phyloP scores from a whole-genome alignment of 2,797 vertebrate species.

The Mallotus villosus region DNA sequence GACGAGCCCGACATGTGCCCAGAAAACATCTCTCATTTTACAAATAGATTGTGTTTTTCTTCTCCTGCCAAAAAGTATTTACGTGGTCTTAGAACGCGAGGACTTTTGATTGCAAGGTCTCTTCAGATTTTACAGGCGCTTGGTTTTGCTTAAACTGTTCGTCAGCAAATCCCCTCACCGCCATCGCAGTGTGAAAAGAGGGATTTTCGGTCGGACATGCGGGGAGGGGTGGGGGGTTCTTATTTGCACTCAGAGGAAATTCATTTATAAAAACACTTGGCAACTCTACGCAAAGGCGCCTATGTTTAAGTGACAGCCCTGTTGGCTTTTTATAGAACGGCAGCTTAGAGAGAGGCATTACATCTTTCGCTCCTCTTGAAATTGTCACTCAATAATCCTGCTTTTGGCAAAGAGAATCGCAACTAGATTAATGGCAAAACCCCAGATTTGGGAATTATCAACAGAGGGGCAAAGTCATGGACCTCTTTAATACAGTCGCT shows the following conservation, averaged over 20 bases:
- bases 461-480: slow-evolving; percentile 18
- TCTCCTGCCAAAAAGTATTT: background rate
- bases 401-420: slow-evolving; percentile 56
- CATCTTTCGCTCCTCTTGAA: slow-evolving; percentile 74
- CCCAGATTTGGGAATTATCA: slow-evolving; percentile 41
- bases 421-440: slow-evolving; percentile 52
- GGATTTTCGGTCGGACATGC: slow-evolving; percentile 25
- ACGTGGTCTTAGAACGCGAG: background rate
- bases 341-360: slow-evolving; percentile 55
- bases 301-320: slow-evolving; percentile 49
- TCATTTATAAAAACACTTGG: slow-evolving; percentile 61
- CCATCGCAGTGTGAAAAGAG: slow-evolving; percentile 23
- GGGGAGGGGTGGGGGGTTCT: slow-evolving; percentile 25
- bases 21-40: background rate
- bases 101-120: background rate
- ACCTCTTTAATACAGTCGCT: slow-evolving; percentile 9
- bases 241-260: slow-evolving; percentile 53
- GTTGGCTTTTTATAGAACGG: slow-evolving; percentile 64
- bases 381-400: slow-evolving; percentile 76
- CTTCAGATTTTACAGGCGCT: background rate
- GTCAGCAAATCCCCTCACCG: slow-evolving; percentile 19
- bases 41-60: background rate
- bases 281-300: slow-evolving; percentile 46
- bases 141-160: slow-evolving; percentile 1
- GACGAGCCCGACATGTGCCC: background rate